Evolutionary conservation across 2,113 vertebrate genomes (phyloP), one percentile per base, ranked within the genome.

Genomic region (Dicaeum eximium): DNA sequence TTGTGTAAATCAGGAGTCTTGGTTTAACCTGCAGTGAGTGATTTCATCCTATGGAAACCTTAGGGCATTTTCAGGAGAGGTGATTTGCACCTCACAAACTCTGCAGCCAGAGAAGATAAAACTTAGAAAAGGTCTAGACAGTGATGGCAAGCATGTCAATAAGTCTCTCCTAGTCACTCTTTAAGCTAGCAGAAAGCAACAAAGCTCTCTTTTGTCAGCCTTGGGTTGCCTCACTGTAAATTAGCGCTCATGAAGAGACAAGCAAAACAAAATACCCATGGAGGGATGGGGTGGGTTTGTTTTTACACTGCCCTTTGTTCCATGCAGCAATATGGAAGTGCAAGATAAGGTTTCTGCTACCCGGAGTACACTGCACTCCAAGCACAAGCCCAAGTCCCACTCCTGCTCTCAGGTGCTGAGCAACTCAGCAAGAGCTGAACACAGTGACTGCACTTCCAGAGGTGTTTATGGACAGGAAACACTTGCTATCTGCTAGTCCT

Each of bases 331-430:
- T 71, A 88, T 74, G 95, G 90, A 93, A 96, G 83, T 31, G 47
- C 81, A 83, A 97, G 97, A 95, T 96, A 96, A 97, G 71, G 20
- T 38, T 92, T 88, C 74, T 81, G 57, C 72, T 79, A 53, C 54
- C 44, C 91, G 81, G 54, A 79, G 74, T 33, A 50, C 65, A 35
- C 7, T 56, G 70, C 80, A 47, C 47, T 53, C 2, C 0, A 61
- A 73, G 67, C 87, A 84, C 38, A 31, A 11, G 15, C 7, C 3
- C 30, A 48, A 86, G 50, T 86, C 69, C 61, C 69, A 20, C 42
- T 62, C 64, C 67, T 21, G 67, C 51, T 67, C 80, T 80, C 65
- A 11, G 71, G 64, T 19, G 1, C 13, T 31, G 62, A 89, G 67
- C 53, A 47, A 25, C 75, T 89, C 62, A 61, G 81, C 38, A 19